Evolutionary conservation across 2,888 invertebrate species (phyloP).

Genomic region (Thelaira solivaga): DNA sequence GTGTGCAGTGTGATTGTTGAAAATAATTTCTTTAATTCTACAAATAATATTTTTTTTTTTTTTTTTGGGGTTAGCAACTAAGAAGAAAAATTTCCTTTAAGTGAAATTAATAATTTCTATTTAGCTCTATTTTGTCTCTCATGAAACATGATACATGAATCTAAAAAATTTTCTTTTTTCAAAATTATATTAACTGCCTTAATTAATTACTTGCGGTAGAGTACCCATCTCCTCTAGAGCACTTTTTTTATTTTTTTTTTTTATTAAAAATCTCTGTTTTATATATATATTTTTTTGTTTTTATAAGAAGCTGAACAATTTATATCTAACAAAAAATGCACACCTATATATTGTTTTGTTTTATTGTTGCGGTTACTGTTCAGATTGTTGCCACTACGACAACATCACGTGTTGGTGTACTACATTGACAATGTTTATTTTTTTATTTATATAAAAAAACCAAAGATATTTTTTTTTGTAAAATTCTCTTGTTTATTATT

Average conservation of each 20-base stretch:
- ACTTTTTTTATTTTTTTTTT: background rate
- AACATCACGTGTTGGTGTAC: conserved; percentile 61
- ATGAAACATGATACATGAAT: too few relatives aligned
- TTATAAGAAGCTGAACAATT: conserved; percentile 15
- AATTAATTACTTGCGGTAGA: too few relatives aligned
- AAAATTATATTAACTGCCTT: too few relatives aligned
- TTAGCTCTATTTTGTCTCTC: too few relatives aligned
- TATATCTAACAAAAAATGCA: conserved; percentile 19
- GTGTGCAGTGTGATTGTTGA: too few relatives aligned
- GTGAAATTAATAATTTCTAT: too few relatives aligned
- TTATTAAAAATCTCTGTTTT: background rate
- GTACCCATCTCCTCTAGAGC: background rate
- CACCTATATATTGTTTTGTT: conserved; percentile 43
- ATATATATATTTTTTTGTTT: background rate
- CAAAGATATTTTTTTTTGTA: background rate
- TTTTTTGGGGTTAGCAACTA: too few relatives aligned
- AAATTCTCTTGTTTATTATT: conserved; percentile 32
- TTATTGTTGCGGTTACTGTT: conserved; percentile 37
- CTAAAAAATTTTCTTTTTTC: too few relatives aligned
- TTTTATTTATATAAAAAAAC: too few relatives aligned
- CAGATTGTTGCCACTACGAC: conserved; percentile 46
- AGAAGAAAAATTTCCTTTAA: too few relatives aligned
- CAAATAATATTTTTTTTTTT: too few relatives aligned
- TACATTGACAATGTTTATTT: conserved; percentile 53
- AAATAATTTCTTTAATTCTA: too few relatives aligned